Evolutionary conservation across 2,797 vertebrate genomes (phyloP), one percentile per base, ranked within the genome.

Genomic region (Halcyon leucocephala): DNA sequence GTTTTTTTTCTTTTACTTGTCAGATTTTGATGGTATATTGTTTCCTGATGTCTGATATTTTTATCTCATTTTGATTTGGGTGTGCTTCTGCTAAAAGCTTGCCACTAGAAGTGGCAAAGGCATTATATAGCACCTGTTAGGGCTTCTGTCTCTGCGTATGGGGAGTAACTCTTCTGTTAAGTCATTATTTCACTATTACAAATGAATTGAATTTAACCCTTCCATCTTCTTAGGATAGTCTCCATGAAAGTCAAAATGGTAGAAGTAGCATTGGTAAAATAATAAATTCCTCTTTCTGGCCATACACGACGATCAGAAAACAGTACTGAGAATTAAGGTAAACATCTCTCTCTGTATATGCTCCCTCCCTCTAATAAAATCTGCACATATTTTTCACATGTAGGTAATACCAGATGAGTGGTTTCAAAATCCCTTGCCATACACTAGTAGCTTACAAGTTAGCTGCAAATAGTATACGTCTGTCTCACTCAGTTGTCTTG

Each of bases 241-340:
- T 67, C 24, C 7, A 24, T 66, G 81, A 60, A 88, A 86, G 49
- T 88, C 51, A 69, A 85, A 91, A 90, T 66, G 37, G 51, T 86
- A 83, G 28, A 82, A 49, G 5, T 22, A 70, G 28, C 37, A 42
- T 29, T 39, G 21, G 14, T 67, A 33, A 28, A 70, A 49, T n/a
- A 55, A 62, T 31, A 49, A 61, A 61, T 72, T 73, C 55, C 28
- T 85, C 31, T 55, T 29, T 93, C 13, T 64, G 28, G 13, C 55
- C 41, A 22, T 37, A 64, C 33, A 2, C 44, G 12, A 5, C 41
- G 46, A 48, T 58, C 25, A 12, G 54, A 46, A 65, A 35, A 15
- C 37, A 9, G 35, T 60, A 20, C 8, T 42, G 39, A 77, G 4
- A 14, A 80, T 70, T 89, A 77, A 87, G 15, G 12, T 48, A 74